These are phyloP conservation scores for Platerodrilus igneus DNA, from an alignment of 2,888 invertebrate genomes.

Conservation along the genomic window DNA sequence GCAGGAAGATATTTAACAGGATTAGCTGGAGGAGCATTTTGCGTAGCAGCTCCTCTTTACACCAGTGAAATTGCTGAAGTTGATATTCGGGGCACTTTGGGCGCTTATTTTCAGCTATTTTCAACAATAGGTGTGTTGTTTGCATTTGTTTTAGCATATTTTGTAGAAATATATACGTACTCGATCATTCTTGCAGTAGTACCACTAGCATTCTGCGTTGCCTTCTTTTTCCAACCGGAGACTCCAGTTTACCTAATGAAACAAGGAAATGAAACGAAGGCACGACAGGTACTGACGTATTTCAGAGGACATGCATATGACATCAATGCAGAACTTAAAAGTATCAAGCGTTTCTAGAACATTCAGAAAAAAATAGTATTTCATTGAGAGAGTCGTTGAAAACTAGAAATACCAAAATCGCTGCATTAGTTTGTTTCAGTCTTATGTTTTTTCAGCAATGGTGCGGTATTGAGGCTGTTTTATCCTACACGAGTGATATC, in stretches of 20 bases:
- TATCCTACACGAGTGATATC: constrained; percentile 72
- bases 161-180: too few relatives aligned
- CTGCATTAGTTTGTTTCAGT: constrained; percentile 65
- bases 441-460: constrained; percentile 89
- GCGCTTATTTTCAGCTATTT: too few relatives aligned
- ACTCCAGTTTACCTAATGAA: constrained; percentile 67
- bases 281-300: constrained; percentile 62
- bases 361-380: constrained; percentile 51
- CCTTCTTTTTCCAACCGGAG: too few relatives aligned
- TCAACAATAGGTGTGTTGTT: too few relatives aligned
- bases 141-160: too few relatives aligned
- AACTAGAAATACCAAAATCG: constrained; percentile 59
- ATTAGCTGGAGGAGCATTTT: too few relatives aligned
- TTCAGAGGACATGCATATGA: constrained; percentile 71
- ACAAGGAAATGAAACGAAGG: constrained; percentile 60
- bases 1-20: too few relatives aligned
- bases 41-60: too few relatives aligned
- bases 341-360: constrained; percentile 51
- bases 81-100: too few relatives aligned
- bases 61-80: too few relatives aligned
- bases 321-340: constrained; percentile 58
- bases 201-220: too few relatives aligned
- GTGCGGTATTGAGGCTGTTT: constrained; percentile 77
- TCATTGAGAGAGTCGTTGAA: constrained; percentile 55
- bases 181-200: too few relatives aligned